Conservation (phyloP, 2,113 vertebrate species). For the Hirundichthys speculiger region DNA sequence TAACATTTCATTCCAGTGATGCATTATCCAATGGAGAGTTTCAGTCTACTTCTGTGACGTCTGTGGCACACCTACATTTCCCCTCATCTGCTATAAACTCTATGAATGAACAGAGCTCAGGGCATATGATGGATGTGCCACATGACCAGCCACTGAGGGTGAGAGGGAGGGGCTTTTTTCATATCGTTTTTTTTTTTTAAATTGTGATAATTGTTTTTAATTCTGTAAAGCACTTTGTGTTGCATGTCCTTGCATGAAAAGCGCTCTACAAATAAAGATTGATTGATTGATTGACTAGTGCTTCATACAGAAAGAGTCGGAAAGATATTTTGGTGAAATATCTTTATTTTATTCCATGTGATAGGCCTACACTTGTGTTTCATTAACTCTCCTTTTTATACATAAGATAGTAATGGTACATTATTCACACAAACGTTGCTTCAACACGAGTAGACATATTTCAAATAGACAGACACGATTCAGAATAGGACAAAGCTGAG, state of each 20-base stretch:
- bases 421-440: constrained; percentile 88
- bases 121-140: too few relatives aligned
- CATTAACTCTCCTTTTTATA: constrained; percentile 82
- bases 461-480: constrained; percentile 86
- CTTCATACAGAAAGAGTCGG: constrained; percentile 1
- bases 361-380: constrained; percentile 86
- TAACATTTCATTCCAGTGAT: constrained; percentile 12
- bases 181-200: too few relatives aligned
- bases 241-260: too few relatives aligned
- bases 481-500: constrained; percentile 86
- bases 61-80: not conserved
- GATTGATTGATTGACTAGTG: too few relatives aligned
- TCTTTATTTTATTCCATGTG: constrained; percentile 86
- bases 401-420: constrained; percentile 88
- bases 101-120: too few relatives aligned
- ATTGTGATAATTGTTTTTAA: too few relatives aligned
- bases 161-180: too few relatives aligned
- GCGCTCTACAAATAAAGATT: too few relatives aligned
- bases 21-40: constrained; percentile 9
- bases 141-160: too few relatives aligned
- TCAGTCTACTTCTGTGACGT: constrained; percentile 7
- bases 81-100: too few relatives aligned
- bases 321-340: constrained; percentile 85
- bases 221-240: too few relatives aligned
- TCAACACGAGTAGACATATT: constrained; percentile 92